phyloP scores from a whole-genome alignment of 2,113 vertebrate genomes.

The Myrmecophaga tridactyla region DNA sequence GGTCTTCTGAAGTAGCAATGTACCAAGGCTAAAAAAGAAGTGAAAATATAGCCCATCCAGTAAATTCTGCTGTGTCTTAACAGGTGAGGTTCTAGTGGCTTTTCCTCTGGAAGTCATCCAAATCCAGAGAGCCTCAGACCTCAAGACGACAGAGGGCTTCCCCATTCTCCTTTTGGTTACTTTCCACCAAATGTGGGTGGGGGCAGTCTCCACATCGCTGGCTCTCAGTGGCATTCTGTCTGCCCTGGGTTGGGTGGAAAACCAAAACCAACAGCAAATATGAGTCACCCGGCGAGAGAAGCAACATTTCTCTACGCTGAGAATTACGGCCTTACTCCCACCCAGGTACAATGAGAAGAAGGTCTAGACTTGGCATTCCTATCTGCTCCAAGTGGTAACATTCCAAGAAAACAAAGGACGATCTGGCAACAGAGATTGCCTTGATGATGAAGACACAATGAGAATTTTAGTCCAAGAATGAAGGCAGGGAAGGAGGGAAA shows the following conservation, averaged over 20 bases:
- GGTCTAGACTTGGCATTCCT: neutral
- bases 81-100: neutral
- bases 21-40: neutral
- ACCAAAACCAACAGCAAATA: neutral
- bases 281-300: neutral
- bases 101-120: neutral
- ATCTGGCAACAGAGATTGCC: neutral
- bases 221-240: neutral
- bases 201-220: neutral
- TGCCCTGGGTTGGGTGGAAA: neutral
- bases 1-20: neutral
- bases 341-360: too few species aligned
- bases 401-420: neutral
- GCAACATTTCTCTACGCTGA: fast-evolving
- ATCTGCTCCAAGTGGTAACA: fast-evolving
- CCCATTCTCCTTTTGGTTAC: neutral
- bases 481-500: neutral
- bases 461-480: neutral
- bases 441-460: neutral
- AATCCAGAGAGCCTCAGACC: neutral
- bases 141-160: neutral
- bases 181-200: neutral
- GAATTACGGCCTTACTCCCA: neutral
- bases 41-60: neutral
- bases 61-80: constrained; percentile 23